Evolutionary conservation across 1,140 invertebrate species (phyloP).

Genomic region (Tribolium madens): DNA sequence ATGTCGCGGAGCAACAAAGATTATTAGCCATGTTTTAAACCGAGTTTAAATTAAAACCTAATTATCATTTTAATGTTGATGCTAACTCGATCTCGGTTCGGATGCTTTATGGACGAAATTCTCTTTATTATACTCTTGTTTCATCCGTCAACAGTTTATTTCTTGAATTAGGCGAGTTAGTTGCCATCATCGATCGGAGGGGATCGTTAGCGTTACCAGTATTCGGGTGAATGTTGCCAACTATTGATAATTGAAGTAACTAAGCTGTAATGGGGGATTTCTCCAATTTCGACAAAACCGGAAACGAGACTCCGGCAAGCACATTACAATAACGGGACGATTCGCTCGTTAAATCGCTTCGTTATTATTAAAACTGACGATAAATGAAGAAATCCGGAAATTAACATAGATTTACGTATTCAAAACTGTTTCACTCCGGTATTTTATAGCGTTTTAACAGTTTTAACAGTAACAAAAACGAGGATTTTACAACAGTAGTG

Average conservation of each 20-base stretch:
- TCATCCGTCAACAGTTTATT: slow-evolving; percentile 24
- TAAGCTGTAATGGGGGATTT: slow-evolving; percentile 18
- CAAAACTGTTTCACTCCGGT: no score
- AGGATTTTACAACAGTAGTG: not conserved
- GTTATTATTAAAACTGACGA: no score
- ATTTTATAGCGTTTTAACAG: no score
- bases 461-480: no score
- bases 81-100: not conserved
- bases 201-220: not conserved
- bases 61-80: slow-evolving; percentile 20
- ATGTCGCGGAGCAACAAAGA: not conserved
- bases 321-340: not conserved
- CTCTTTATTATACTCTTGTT: slow-evolving; percentile 1
- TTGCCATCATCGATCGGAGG: not conserved
- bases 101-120: not conserved
- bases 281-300: slow-evolving; percentile 4
- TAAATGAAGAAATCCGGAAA: no score
- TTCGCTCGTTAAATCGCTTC: not conserved
- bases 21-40: slow-evolving; percentile 6
- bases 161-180: slow-evolving; percentile 3
- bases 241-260: slow-evolving; percentile 25
- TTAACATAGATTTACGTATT: no score
- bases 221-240: slow-evolving; percentile 5
- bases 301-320: not conserved
- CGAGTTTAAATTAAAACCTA: slow-evolving; percentile 19